phyloP scores from a whole-genome alignment of 2,888 invertebrate species.

The Electrophaes corylata region DNA sequence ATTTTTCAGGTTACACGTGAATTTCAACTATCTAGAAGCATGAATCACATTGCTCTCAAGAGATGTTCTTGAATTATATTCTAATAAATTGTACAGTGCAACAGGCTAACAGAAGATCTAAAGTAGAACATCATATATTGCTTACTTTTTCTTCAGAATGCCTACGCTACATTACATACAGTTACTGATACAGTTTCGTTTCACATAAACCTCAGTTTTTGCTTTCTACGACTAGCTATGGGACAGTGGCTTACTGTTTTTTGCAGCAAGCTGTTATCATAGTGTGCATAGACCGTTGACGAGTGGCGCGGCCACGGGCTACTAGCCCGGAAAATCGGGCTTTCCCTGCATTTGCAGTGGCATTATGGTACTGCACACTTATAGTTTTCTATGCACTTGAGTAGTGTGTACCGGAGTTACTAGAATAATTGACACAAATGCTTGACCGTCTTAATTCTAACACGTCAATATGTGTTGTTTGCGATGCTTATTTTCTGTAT shows the following conservation, averaged over 20 bases:
- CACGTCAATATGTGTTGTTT: background rate
- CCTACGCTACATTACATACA: slow-evolving; percentile 1
- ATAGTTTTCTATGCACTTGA: slow-evolving; percentile 36
- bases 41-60: slow-evolving; percentile 12
- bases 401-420: slow-evolving; percentile 17
- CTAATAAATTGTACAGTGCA: background rate
- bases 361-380: slow-evolving; percentile 36
- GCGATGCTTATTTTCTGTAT: background rate
- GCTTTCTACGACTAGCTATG: slow-evolving; percentile 26
- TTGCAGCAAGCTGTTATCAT: slow-evolving; percentile 54
- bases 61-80: slow-evolving; percentile 10
- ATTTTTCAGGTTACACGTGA: slow-evolving; percentile 23
- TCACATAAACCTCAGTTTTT: slow-evolving; percentile 23
- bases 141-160: background rate
- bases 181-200: slow-evolving; percentile 24
- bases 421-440: slow-evolving; percentile 4
- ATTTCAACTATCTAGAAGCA: slow-evolving; percentile 22
- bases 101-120: background rate
- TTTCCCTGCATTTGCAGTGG: slow-evolving; percentile 62
- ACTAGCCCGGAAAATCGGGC: slow-evolving; percentile 71
- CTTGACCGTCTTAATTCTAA: slow-evolving; percentile 4
- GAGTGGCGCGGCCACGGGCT: slow-evolving; percentile 68
- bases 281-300: slow-evolving; percentile 64
- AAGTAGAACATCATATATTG: background rate
- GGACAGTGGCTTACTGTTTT: slow-evolving; percentile 31